These are phyloP conservation scores for Pyrgilauda ruficollis DNA, from an alignment of 2,113 vertebrate species.

Conservation along the genomic window DNA sequence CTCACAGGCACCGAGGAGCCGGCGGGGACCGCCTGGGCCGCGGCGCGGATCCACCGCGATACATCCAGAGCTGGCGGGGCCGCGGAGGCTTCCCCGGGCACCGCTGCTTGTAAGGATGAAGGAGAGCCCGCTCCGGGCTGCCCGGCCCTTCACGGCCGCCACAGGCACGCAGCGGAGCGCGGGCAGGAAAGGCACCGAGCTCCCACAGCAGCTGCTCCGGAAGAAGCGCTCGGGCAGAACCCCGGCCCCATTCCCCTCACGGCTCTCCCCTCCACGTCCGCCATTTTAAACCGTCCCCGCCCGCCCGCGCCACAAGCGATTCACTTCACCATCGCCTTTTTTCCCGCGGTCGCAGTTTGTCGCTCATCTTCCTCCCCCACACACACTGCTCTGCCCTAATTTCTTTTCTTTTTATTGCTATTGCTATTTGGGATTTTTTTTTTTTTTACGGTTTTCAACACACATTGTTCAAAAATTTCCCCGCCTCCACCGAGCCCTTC, in stretches of 20 bases:
- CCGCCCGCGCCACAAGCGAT: not conserved
- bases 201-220: not conserved
- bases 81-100: rapidly evolving
- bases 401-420: not conserved
- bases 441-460: not conserved
- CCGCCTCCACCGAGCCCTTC: constrained; percentile 33
- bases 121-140: not conserved
- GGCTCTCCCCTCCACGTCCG: not conserved
- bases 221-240: not conserved
- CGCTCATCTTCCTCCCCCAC: rapidly evolving
- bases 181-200: too few relatives aligned
- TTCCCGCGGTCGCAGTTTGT: rapidly evolving
- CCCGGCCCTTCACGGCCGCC: not conserved
- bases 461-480: constrained; percentile 39
- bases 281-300: constrained; percentile 38
- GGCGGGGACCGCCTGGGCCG: not conserved
- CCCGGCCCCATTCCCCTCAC: not conserved
- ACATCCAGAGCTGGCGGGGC: not conserved
- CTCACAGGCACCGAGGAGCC: not conserved
- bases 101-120: too few relatives aligned
- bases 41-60: not conserved
- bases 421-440: too few relatives aligned
- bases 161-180: too few relatives aligned
- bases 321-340: not conserved
- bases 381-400: too few relatives aligned